Conservation (phyloP, 2,888 invertebrate species). For the Rhingia campestris region DNA sequence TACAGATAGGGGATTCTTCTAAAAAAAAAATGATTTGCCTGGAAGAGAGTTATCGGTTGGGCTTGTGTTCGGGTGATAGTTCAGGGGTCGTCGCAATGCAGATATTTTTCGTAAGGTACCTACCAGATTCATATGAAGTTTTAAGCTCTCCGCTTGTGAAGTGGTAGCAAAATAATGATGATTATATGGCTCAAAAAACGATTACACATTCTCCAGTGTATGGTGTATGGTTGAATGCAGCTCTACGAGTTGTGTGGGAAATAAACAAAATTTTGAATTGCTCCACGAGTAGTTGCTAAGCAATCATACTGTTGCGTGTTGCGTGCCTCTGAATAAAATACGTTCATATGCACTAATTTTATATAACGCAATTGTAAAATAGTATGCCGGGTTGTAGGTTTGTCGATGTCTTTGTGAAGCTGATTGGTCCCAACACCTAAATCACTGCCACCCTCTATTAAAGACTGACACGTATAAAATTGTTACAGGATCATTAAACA, state of each 20-base stretch:
- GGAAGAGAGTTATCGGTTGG: slow-evolving; percentile 21
- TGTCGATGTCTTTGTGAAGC: too few relatives aligned
- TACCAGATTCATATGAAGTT: slow-evolving; percentile 6
- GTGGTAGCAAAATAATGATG: slow-evolving; percentile 16
- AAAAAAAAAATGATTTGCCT: slow-evolving; percentile 14
- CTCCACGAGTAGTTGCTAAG: not conserved
- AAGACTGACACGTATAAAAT: too few relatives aligned
- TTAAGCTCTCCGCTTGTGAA: slow-evolving; percentile 4
- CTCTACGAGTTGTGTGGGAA: not conserved
- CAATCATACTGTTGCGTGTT: not conserved
- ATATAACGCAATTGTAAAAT: too few relatives aligned
- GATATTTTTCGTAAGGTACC: slow-evolving; percentile 12
- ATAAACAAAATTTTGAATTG: slow-evolving; percentile 25
- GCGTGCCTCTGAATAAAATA: too few relatives aligned
- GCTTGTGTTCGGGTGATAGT: slow-evolving; percentile 8
- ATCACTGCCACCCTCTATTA: too few relatives aligned
- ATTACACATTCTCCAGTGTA: slow-evolving; percentile 21
- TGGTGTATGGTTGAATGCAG: slow-evolving; percentile 10
- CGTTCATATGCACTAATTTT: too few relatives aligned
- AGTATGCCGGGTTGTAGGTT: too few relatives aligned
- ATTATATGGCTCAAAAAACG: slow-evolving; percentile 16
- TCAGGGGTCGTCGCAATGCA: slow-evolving; percentile 28
- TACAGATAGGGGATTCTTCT: not conserved
- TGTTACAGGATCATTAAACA: too few relatives aligned
- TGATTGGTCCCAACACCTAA: too few relatives aligned